Evolutionary conservation across 2,113 vertebrate genomes (phyloP).

Genomic region (Rafetus swinhoei): DNA sequence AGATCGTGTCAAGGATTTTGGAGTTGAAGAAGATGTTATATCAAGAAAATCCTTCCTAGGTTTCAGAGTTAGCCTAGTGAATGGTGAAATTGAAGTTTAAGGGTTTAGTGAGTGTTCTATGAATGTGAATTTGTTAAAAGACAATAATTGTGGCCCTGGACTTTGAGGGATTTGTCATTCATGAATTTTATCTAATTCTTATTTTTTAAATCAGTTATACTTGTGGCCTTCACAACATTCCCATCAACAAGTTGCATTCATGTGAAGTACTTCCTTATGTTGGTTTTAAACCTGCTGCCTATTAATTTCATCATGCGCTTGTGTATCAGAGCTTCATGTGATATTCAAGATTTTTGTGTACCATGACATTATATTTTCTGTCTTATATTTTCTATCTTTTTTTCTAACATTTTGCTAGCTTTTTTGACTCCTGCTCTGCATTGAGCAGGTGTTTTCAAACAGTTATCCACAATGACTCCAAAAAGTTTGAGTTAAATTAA

Average conservation of each 20-base stretch:
- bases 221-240: not conserved
- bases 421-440: not conserved
- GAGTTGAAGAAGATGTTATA: not conserved
- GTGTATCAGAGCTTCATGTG: not conserved
- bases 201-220: not conserved
- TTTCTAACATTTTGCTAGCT: not conserved
- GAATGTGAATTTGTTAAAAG: not conserved
- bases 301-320: not conserved
- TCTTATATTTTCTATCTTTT: not conserved
- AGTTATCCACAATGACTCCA: not conserved
- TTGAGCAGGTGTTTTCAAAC: not conserved
- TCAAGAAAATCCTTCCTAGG: not conserved
- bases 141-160: not conserved
- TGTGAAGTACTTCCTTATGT: not conserved
- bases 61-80: not conserved
- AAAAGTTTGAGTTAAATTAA: not conserved
- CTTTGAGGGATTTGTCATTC: not conserved
- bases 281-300: not conserved
- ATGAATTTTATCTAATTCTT: not conserved
- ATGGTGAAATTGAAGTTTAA: not conserved
- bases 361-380: not conserved
- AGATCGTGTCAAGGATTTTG: not conserved
- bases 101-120: conserved; percentile 20
- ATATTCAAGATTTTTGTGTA: not conserved
- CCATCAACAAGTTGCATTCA: not conserved